Percentiles rank a stretch among this genome's conserved stretches.
phyloP scores from a whole-genome alignment of 2,888 invertebrate species.

The Polyommatus iphigenia region DNA sequence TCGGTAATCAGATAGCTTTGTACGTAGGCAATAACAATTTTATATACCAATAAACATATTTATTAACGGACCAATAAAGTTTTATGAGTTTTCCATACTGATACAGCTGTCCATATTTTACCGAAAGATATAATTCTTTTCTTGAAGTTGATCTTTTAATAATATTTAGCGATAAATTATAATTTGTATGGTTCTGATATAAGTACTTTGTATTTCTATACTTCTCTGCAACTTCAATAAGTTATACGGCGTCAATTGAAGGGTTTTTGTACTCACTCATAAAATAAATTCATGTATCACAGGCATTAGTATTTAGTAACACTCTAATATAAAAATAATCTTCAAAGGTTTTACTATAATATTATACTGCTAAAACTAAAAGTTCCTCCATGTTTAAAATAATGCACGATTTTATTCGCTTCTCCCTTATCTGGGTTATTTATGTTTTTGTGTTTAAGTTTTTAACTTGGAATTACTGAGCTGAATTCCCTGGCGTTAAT shows the following conservation, averaged over 20 bases:
- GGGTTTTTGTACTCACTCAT: too few relatives aligned
- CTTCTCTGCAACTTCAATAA: too few relatives aligned
- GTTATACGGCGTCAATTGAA: too few relatives aligned
- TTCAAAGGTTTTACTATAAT: too few relatives aligned
- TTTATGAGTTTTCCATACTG: neutral
- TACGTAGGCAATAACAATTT: constrained; percentile 5
- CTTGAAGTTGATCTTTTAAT: neutral
- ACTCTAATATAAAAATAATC: too few relatives aligned
- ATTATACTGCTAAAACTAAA: neutral
- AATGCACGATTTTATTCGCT: constrained; percentile 13
- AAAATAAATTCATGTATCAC: too few relatives aligned
- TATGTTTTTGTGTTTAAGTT: constrained; percentile 24
- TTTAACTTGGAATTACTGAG: constrained; percentile 24
- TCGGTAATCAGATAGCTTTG: constrained; percentile 7
- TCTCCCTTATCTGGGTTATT: constrained; percentile 19
- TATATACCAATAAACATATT: constrained; percentile 8
- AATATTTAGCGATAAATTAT: neutral
- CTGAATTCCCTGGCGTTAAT: neutral
- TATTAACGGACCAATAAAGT: neutral
- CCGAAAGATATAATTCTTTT: neutral
- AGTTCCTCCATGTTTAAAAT: neutral
- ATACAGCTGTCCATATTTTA: constrained; percentile 1
- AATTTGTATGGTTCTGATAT: too few relatives aligned
- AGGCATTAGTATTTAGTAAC: too few relatives aligned
- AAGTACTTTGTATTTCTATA: too few relatives aligned